A percentile compares a stretch with the other conserved stretches of the same genome.
Conservation (phyloP, 2,113 vertebrate species). For the Macquaria australasica region DNA sequence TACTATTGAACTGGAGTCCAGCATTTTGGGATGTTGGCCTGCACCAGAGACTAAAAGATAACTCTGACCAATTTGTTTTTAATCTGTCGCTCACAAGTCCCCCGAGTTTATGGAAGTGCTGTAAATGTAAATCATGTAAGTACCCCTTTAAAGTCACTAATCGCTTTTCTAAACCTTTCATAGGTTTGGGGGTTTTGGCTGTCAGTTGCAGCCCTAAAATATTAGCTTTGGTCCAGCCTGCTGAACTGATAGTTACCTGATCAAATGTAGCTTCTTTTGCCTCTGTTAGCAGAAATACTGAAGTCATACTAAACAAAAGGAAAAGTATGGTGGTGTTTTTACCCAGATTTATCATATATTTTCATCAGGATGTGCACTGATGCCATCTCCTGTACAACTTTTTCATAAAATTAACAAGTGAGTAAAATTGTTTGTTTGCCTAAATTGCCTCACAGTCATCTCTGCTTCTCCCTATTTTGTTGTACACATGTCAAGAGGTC, state of each 20-base stretch:
- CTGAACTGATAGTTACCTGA: background rate
- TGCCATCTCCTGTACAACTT: too few species aligned
- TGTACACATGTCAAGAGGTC: conserved; percentile 10
- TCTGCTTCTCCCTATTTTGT: background rate
- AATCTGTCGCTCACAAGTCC: too few species aligned
- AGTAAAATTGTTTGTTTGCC: background rate
- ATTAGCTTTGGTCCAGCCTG: background rate
- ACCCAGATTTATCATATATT: background rate
- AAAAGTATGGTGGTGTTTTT: background rate
- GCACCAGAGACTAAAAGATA: too few species aligned
- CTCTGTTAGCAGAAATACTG: background rate
- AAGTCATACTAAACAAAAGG: background rate
- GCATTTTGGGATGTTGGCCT: too few species aligned
- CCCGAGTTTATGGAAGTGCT: too few species aligned
- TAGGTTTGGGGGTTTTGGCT: too few species aligned
- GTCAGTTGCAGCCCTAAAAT: background rate
- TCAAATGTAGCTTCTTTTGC: background rate
- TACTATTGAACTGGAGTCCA: too few species aligned
- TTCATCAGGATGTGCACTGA: background rate
- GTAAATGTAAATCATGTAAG: too few species aligned
- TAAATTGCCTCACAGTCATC: background rate
- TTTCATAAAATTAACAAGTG: background rate
- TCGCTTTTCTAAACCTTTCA: background rate
- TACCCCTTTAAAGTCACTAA: background rate
- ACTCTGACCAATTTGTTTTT: too few species aligned